Conservation (phyloP, 1,140 invertebrate species). For the Mamestra configurata region DNA sequence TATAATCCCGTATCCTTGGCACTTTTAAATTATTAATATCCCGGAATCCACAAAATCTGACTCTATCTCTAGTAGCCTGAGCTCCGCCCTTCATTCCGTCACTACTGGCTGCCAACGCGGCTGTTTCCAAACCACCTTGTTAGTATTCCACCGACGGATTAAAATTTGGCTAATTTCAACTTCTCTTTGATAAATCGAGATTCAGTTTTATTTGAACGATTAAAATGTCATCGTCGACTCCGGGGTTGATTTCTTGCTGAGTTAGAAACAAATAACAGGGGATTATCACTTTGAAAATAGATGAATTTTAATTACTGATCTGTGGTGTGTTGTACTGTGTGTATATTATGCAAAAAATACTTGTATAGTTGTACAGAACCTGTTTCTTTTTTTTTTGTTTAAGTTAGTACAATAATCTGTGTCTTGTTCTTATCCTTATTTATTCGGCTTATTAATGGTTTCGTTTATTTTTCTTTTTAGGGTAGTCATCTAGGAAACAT, state of each 20-base stretch:
- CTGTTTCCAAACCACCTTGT: conserved; percentile 27
- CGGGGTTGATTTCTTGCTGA: background rate
- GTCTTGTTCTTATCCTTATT: too few relatives aligned
- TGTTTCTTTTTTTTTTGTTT: too few relatives aligned
- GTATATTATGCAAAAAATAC: too few relatives aligned
- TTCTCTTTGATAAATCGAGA: conserved; percentile 19
- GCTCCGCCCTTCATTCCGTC: background rate
- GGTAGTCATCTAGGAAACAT: too few relatives aligned
- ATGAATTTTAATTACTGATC: too few relatives aligned
- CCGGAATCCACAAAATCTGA: background rate
- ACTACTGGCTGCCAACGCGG: conserved; percentile 20
- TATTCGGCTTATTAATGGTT: too few relatives aligned
- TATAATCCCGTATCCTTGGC: too few relatives aligned
- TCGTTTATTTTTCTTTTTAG: too few relatives aligned
- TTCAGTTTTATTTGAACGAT: conserved; percentile 17
- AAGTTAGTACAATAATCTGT: too few relatives aligned
- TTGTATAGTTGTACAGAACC: too few relatives aligned
- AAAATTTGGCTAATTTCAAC: conserved; percentile 44
- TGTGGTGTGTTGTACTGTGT: too few relatives aligned
- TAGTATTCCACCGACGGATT: conserved; percentile 36
- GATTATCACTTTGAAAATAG: background rate
- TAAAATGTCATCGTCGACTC: background rate
- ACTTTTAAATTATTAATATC: too few relatives aligned
- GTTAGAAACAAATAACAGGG: background rate
- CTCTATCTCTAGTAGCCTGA: background rate